These are phyloP conservation scores for Pteropus alecto DNA, from an alignment of 2,113 vertebrate genomes.

Conservation along the genomic window DNA sequence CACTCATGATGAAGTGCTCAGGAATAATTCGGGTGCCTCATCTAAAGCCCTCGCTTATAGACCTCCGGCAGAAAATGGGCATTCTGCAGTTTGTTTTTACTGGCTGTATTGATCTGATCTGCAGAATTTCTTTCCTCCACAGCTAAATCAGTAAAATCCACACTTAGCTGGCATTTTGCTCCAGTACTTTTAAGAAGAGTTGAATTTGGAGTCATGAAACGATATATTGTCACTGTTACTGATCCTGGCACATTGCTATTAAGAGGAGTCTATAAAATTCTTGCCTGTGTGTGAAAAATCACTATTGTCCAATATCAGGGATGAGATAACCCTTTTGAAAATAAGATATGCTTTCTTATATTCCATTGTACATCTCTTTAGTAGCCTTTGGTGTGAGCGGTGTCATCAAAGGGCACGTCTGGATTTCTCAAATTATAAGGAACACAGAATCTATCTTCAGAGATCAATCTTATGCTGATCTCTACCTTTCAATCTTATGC, in stretches of 20 bases:
- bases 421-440: neutral
- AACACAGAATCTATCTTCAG: neutral
- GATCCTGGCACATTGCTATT: slow-evolving; percentile 61
- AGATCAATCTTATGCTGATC: no score
- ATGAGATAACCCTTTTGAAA: slow-evolving; percentile 53
- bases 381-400: neutral
- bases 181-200: slow-evolving; percentile 39
- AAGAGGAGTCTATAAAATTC: slow-evolving; percentile 75
- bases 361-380: neutral
- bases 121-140: slow-evolving; percentile 55
- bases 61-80: slow-evolving; percentile 72
- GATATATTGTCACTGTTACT: slow-evolving; percentile 69
- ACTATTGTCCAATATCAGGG: neutral
- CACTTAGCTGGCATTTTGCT: slow-evolving; percentile 64
- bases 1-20: slow-evolving; percentile 65
- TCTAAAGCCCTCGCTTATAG: slow-evolving; percentile 63
- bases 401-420: neutral
- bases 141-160: slow-evolving; percentile 71
- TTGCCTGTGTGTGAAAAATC: slow-evolving; percentile 68
- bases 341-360: slow-evolving; percentile 22
- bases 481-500: no score
- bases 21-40: slow-evolving; percentile 59
- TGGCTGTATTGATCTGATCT: slow-evolving; percentile 67
- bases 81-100: slow-evolving; percentile 68
- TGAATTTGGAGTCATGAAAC: slow-evolving; percentile 65